Evolutionary conservation across 2,888 invertebrate species (phyloP).

Genomic region (Drosophila fulvimacula): DNA sequence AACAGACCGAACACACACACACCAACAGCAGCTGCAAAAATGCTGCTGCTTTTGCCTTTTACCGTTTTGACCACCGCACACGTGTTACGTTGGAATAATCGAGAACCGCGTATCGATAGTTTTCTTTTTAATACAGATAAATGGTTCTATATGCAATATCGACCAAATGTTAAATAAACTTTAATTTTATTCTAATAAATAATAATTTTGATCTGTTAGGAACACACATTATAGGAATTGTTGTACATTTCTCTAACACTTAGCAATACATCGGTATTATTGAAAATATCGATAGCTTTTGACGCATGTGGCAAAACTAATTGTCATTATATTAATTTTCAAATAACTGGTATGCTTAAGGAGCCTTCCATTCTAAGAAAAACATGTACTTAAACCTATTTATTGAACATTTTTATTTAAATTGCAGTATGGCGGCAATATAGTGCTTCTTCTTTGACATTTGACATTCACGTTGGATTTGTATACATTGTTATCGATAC

Average conservation of each 20-base stretch:
- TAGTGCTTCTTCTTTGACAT: slow-evolving; percentile 11
- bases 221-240: background rate
- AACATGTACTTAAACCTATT: background rate
- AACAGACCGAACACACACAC: slow-evolving; percentile 67
- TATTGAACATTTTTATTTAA: background rate
- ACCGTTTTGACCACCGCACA: slow-evolving; percentile 64
- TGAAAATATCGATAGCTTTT: slow-evolving; percentile 5
- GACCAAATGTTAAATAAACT: background rate
- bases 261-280: background rate
- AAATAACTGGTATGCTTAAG: background rate
- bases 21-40: slow-evolving; percentile 73
- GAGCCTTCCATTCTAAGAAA: background rate
- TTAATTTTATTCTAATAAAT: background rate
- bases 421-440: slow-evolving; percentile 4
- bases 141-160: background rate
- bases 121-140: background rate
- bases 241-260: background rate
- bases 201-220: background rate
- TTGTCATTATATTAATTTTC: background rate
- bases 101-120: slow-evolving; percentile 21
- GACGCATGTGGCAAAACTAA: background rate
- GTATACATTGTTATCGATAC: background rate
- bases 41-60: slow-evolving; percentile 62
- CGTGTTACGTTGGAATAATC: slow-evolving; percentile 58
- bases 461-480: slow-evolving; percentile 15